phyloP scores from a whole-genome alignment of 2,888 invertebrate genomes.

The Tachina grossa region DNA sequence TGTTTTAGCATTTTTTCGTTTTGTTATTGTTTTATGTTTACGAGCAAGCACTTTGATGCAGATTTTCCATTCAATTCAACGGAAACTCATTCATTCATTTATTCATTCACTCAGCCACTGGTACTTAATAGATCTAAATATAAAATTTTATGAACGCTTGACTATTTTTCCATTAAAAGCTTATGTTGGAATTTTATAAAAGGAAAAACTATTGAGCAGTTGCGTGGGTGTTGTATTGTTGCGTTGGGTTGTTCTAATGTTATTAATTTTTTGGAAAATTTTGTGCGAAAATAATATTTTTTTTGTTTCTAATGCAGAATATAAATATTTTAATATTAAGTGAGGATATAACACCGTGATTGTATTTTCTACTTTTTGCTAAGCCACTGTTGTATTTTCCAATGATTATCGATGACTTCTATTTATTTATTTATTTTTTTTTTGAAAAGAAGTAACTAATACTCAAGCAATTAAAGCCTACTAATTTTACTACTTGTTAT shows the following conservation, averaged over 20 bases:
- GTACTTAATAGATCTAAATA: constrained; percentile 30
- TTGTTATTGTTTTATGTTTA: constrained; percentile 33
- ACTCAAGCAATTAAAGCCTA: too few relatives aligned
- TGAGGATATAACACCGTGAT: constrained; percentile 1
- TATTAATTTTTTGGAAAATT: constrained; percentile 35
- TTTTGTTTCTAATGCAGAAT: neutral
- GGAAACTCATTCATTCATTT: constrained; percentile 58
- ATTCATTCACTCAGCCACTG: constrained; percentile 23
- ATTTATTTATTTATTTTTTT: too few relatives aligned
- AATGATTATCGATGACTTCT: constrained; percentile 2
- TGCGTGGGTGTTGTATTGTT: constrained; percentile 41
- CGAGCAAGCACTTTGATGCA: constrained; percentile 36
- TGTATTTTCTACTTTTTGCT: neutral
- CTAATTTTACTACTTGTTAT: too few relatives aligned
- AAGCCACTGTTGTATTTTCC: neutral
- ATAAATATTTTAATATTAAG: constrained; percentile 21
- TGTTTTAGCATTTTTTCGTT: constrained; percentile 34
- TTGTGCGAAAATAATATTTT: constrained; percentile 5
- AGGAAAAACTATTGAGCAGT: constrained; percentile 5
- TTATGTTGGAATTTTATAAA: constrained; percentile 62
- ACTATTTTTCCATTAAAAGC: constrained; percentile 58
- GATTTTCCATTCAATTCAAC: constrained; percentile 45
- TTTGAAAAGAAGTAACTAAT: neutral
- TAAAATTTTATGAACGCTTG: constrained; percentile 49
- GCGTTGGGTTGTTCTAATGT: neutral